phyloP scores from a whole-genome alignment of 2,113 vertebrate species.

The Grammomys surdaster region DNA sequence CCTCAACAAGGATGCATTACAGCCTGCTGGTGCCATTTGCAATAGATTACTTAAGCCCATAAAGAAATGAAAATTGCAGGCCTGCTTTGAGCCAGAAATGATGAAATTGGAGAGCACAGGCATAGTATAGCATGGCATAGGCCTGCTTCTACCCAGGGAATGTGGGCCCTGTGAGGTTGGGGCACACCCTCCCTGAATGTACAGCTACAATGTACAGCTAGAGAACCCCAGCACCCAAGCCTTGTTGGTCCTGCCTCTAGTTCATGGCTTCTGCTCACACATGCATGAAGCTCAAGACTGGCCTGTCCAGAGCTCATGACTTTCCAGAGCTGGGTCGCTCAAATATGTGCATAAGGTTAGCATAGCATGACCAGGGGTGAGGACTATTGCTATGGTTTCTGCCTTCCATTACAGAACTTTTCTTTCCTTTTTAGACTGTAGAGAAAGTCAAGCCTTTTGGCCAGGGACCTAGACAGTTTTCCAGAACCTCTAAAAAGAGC shows the following conservation, averaged over 20 bases:
- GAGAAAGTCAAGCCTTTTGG: neutral
- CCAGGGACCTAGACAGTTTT: neutral
- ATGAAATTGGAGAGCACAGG: conserved; percentile 77
- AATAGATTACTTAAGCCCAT: conserved; percentile 83
- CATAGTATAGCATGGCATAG: conserved; percentile 33
- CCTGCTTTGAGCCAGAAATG: conserved; percentile 75
- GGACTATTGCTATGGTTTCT: neutral
- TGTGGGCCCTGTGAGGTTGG: neutral
- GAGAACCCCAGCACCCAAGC: neutral
- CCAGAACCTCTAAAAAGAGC: neutral
- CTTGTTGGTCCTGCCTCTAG: neutral
- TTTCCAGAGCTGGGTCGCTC: neutral
- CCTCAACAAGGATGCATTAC: conserved; percentile 78
- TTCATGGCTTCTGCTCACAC: neutral
- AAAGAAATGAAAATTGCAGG: conserved; percentile 79
- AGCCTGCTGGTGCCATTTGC: conserved; percentile 82
- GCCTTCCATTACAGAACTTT: neutral
- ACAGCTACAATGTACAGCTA: neutral
- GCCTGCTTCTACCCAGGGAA: conserved; percentile 18
- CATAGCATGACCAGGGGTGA: neutral
- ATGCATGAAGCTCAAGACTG: neutral
- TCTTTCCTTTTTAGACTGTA: neutral
- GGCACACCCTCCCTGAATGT: neutral
- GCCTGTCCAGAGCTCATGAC: neutral
- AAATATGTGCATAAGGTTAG: rapidly evolving